These are phyloP conservation scores for Neoarius graeffei DNA, from an alignment of 2,113 vertebrate genomes.

Conservation along the genomic window DNA sequence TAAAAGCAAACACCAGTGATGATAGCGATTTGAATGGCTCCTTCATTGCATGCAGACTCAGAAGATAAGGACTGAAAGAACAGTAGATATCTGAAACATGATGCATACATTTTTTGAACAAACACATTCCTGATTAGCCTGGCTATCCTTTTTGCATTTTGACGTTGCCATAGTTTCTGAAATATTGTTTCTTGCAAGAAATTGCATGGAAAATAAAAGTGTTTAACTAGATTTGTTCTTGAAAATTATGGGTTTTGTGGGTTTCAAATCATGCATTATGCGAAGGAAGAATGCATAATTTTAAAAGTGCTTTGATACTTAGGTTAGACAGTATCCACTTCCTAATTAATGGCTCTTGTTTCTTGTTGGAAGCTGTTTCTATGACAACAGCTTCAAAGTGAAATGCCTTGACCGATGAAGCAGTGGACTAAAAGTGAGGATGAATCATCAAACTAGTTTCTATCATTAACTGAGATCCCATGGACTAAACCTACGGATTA, in stretches of 20 bases:
- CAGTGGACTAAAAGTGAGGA: neutral
- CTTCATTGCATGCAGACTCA: neutral
- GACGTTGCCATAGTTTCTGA: neutral
- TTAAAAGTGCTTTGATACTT: neutral
- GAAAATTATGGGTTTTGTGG: neutral
- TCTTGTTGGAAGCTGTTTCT: neutral
- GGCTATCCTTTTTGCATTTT: neutral
- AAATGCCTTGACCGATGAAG: neutral
- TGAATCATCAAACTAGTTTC: neutral
- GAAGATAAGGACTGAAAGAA: conserved; percentile 3
- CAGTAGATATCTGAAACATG: neutral
- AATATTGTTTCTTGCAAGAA: neutral
- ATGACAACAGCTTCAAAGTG: neutral
- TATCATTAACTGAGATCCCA: neutral
- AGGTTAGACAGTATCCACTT: neutral
- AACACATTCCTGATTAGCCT: conserved; percentile 4
- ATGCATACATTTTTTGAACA: conserved; percentile 15
- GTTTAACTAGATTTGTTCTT: neutral
- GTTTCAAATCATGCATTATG: neutral
- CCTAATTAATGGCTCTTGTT: neutral
- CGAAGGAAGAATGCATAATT: neutral
- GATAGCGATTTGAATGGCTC: neutral
- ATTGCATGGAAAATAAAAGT: neutral
- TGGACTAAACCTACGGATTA: neutral
- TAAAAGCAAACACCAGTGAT: conserved; percentile 5